Evolutionary conservation across 2,888 invertebrate species (phyloP), one percentile per base, ranked within the genome.

Genomic region (Caenorhabditis auriculariae): DNA sequence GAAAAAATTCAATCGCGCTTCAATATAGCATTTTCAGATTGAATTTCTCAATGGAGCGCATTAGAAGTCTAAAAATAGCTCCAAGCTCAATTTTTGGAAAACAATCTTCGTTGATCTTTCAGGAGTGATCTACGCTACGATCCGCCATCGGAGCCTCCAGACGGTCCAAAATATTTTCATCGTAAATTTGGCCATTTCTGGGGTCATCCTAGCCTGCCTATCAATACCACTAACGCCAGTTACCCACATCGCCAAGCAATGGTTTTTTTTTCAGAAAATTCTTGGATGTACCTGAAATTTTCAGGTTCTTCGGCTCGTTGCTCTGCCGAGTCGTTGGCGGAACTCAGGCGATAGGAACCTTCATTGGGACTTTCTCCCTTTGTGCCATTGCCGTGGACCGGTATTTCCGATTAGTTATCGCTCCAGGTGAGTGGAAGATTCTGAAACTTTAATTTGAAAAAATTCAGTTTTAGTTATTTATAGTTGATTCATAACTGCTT

Each of bases 361-460:
- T 95, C 86, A 93, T 95, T 81, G 93, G 93, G 63, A 93, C 94
- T 2, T 86, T 95, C 76, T 95, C 95, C 6, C 87, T 96, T 65
- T 94, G 93, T 74, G 91, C 93, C 71, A 96, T 96, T 76, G 95
- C 96, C 52, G 89, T 95, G 60, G 95, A 96, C 85, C 88, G 95
- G 56, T 96, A 91, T 84, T 69, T 60, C 47, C 48, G 65, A 32
- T 48, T 74, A 12, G 68, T 68, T 17, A 43, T 60, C 7, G 58
- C 66, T 2, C 72, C 72, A 28, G 69, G 72, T 67, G 38, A 29
- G 43, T n/a, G n/a, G n/a, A n/a, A n/a, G n/a, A n/a, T n/a, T n/a
- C n/a, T n/a, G n/a, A n/a, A n/a, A n/a, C n/a, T n/a, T n/a, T n/a
- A n/a, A n/a, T n/a, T n/a, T n/a, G n/a, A n/a, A n/a, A n/a, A n/a